Evolutionary conservation across 1,140 invertebrate genomes (phyloP).

Genomic region (Drosophila prosaltans): DNA sequence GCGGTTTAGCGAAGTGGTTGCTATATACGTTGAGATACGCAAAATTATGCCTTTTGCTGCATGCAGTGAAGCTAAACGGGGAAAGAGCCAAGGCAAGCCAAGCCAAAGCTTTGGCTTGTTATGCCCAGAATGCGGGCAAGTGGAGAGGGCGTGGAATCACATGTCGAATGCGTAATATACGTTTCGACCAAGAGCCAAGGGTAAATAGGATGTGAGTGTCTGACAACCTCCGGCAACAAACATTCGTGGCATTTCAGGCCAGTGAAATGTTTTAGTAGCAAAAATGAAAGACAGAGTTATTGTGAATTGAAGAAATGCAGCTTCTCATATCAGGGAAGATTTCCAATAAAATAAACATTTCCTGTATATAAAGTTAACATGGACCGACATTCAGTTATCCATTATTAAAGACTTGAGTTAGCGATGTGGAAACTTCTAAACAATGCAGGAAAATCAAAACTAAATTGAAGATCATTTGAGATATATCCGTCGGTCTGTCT

Average conservation of each 20-base stretch:
- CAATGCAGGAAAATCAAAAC: no score
- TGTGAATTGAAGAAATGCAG: no score
- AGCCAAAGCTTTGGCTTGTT: slow-evolving; percentile 19
- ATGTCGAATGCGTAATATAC: slow-evolving; percentile 52
- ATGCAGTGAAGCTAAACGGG: slow-evolving; percentile 1
- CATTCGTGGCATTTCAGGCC: slow-evolving; percentile 11
- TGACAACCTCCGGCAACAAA: not conserved
- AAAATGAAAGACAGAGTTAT: not conserved
- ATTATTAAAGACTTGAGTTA: no score
- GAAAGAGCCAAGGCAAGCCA: not conserved
- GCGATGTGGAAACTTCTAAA: no score
- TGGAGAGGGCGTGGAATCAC: slow-evolving; percentile 8
- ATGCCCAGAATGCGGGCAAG: slow-evolving; percentile 38
- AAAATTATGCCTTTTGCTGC: slow-evolving; percentile 21
- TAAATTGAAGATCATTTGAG: no score
- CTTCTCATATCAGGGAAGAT: no score
- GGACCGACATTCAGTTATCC: no score
- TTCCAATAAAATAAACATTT: no score
- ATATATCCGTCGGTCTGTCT: no score
- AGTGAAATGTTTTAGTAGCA: slow-evolving; percentile 10
- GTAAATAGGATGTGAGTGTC: not conserved
- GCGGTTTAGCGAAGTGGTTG: not conserved
- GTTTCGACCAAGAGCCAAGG: not conserved
- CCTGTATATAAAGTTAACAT: no score
- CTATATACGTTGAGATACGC: slow-evolving; percentile 4